Evolutionary conservation across 2,113 vertebrate genomes (phyloP).

Genomic region (Ptilonorhynchus violaceus): DNA sequence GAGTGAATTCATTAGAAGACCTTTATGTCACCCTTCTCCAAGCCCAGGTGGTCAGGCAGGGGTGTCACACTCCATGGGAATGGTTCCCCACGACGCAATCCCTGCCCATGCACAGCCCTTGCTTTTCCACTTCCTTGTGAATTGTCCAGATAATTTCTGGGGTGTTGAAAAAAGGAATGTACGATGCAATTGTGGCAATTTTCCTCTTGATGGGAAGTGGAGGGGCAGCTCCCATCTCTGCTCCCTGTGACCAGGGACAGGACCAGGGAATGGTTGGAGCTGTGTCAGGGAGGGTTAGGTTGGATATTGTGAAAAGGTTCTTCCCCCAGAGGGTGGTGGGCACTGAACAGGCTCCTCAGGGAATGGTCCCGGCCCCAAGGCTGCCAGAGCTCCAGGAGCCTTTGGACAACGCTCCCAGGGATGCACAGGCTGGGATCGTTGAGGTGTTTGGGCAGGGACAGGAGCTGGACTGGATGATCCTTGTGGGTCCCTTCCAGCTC

Average conservation of each 20-base stretch:
- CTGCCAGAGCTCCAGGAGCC: neutral
- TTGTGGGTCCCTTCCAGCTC: neutral
- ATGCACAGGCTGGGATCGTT: neutral
- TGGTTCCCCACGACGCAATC: rapidly evolving
- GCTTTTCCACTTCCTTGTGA: rapidly evolving
- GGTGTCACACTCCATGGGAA: rapidly evolving
- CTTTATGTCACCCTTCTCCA: too few species aligned
- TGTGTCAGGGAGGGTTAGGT: rapidly evolving
- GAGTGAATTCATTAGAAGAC: too few species aligned
- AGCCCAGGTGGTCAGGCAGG: neutral
- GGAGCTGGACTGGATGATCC: neutral
- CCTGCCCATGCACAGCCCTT: rapidly evolving
- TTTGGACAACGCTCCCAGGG: neutral
- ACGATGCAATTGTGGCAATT: rapidly evolving
- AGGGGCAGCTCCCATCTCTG: neutral
- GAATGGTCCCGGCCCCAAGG: neutral
- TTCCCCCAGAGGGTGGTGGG: neutral
- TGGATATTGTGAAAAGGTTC: neutral
- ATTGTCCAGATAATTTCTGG: neutral
- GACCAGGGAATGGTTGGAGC: rapidly evolving
- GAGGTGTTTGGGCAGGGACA: neutral
- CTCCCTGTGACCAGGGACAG: neutral
- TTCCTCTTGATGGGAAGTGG: neutral
- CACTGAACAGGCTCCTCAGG: neutral
- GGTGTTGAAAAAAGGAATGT: neutral